Evolutionary conservation across 2,888 invertebrate genomes (phyloP).

Genomic region (Polyploca ridens): DNA sequence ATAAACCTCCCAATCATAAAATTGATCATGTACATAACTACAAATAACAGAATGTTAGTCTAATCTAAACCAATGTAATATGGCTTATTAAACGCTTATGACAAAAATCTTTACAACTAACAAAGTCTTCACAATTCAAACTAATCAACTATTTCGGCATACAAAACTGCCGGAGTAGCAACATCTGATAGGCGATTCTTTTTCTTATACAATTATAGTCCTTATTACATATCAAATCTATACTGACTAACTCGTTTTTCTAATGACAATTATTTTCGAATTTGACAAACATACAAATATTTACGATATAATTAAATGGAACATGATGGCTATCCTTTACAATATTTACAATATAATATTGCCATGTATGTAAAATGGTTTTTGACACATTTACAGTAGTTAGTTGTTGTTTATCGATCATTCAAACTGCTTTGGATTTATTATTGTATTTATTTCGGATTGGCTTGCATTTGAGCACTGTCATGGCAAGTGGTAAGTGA

Average conservation of each 20-base stretch:
- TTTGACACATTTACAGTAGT: too few relatives aligned
- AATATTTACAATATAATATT: too few relatives aligned
- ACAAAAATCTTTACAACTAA: constrained; percentile 28
- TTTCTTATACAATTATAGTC: constrained; percentile 2
- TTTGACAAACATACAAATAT: not conserved
- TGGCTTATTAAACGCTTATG: constrained; percentile 18
- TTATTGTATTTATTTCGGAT: not conserved
- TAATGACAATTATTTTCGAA: too few relatives aligned
- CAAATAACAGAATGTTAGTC: constrained; percentile 37
- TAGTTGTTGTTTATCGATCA: not conserved
- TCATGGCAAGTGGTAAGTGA: not conserved
- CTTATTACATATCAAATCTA: constrained; percentile 2
- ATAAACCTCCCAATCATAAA: constrained; percentile 37
- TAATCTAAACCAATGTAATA: constrained; percentile 30
- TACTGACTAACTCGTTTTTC: not conserved
- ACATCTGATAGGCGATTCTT: constrained; percentile 11
- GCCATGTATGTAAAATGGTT: too few relatives aligned
- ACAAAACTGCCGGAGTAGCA: not conserved
- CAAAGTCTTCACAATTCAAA: constrained; percentile 37
- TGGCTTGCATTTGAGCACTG: not conserved
- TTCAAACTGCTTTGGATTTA: not conserved
- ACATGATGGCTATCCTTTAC: not conserved
- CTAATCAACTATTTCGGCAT: not conserved
- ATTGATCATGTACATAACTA: constrained; percentile 36
- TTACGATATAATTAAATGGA: not conserved